Evolutionary conservation across 2,888 invertebrate species (phyloP).

Genomic region (Mellilla xanthometata): DNA sequence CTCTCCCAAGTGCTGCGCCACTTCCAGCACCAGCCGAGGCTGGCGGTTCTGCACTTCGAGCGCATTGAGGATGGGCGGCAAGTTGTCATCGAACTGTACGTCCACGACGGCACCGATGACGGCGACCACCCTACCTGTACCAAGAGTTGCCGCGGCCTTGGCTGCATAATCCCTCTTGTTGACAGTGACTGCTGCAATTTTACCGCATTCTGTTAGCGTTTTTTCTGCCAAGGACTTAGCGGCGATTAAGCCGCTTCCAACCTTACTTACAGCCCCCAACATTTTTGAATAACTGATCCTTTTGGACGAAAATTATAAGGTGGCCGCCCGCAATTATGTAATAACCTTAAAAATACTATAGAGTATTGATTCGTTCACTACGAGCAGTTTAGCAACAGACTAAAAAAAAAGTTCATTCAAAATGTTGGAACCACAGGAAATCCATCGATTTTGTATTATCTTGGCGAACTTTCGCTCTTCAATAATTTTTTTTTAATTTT

Average conservation of each 20-base stretch:
- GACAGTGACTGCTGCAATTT: conserved; percentile 72
- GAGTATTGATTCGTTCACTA: conserved; percentile 22
- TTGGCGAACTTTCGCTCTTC: too few relatives aligned
- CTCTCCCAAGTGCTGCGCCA: conserved; percentile 96
- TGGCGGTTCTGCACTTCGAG: conserved; percentile 94
- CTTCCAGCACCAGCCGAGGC: conserved; percentile 91
- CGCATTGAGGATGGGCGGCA: conserved; percentile 97
- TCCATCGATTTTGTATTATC: too few relatives aligned
- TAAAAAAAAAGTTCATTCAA: neutral
- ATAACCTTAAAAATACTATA: conserved; percentile 56
- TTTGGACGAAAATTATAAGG: conserved; percentile 48
- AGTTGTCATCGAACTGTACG: conserved; percentile 95
- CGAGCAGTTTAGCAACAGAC: neutral
- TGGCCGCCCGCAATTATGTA: conserved; percentile 70
- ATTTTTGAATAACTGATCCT: conserved; percentile 65
- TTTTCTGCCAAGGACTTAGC: conserved; percentile 82
- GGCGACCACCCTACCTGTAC: conserved; percentile 90
- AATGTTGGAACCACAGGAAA: neutral
- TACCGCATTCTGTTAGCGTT: conserved; percentile 81
- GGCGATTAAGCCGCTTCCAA: conserved; percentile 83
- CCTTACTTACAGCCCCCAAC: conserved; percentile 84
- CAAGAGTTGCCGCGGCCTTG: conserved; percentile 51
- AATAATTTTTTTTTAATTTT: too few relatives aligned
- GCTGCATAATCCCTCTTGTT: conserved; percentile 75
- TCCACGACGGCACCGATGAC: conserved; percentile 99